phyloP scores from a whole-genome alignment of 2,888 invertebrate species.

The Willowsia nigromaculata region DNA sequence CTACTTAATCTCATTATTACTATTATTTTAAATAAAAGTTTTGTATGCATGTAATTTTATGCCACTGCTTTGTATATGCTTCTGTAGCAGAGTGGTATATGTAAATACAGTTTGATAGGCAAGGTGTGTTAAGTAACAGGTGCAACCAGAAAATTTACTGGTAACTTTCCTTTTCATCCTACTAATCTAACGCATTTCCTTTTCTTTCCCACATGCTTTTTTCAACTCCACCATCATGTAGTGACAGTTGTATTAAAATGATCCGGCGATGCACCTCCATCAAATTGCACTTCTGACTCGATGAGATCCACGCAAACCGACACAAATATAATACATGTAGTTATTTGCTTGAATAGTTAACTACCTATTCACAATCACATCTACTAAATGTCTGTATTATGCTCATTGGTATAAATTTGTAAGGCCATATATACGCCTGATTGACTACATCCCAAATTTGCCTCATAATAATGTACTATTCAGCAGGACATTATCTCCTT shows the following conservation, averaged over 20 bases:
- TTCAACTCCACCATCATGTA: neutral
- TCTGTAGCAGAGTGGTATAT: too few relatives aligned
- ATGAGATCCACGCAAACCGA: neutral
- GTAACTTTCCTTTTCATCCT: constrained; percentile 35
- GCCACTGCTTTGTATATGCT: too few relatives aligned
- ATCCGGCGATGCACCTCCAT: neutral
- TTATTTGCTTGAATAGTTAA: too few relatives aligned
- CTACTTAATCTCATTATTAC: neutral
- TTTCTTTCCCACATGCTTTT: neutral
- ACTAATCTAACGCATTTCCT: neutral
- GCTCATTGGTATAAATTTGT: too few relatives aligned
- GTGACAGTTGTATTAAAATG: too few relatives aligned
- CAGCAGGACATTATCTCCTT: constrained; percentile 42
- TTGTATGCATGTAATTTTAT: neutral
- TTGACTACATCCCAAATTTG: constrained; percentile 34
- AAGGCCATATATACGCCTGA: neutral
- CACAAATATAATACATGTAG: too few relatives aligned
- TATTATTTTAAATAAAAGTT: neutral
- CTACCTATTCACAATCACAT: too few relatives aligned
- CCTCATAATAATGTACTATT: neutral
- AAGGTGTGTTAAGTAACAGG: neutral
- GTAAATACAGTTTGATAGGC: too few relatives aligned
- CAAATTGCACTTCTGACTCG: neutral
- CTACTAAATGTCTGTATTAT: too few relatives aligned
- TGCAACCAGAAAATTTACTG: neutral